These are phyloP conservation scores for Porites evermanni DNA, from an alignment of 92 coral and sea anemone genomes.

Conservation along the genomic window DNA sequence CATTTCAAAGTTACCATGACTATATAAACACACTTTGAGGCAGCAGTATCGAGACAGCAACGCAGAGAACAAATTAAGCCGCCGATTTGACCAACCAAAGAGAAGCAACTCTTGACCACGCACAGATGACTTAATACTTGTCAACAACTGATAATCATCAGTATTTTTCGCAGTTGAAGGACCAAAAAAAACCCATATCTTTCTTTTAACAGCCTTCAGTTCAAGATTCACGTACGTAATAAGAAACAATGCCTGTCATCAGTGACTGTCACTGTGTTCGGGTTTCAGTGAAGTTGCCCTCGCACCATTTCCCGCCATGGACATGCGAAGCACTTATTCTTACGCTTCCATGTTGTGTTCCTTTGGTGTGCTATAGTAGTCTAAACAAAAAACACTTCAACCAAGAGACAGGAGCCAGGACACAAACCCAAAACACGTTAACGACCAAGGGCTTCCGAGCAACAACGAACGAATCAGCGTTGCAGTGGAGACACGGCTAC, in stretches of 20 bases:
- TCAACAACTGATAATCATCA: neutral
- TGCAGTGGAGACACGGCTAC: neutral
- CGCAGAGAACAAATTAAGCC: neutral
- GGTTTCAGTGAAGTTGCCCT: too few relatives aligned
- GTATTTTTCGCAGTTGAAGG: neutral
- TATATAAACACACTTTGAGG: neutral
- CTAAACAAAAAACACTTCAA: neutral
- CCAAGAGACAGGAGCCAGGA: neutral
- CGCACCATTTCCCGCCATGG: neutral
- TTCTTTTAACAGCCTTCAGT: neutral
- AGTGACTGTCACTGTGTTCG: neutral
- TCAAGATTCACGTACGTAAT: neutral
- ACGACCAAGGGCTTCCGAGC: neutral
- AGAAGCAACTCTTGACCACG: too few relatives aligned
- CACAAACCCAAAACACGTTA: neutral
- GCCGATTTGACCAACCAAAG: neutral
- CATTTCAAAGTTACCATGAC: conserved; percentile 13
- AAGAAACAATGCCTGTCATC: neutral
- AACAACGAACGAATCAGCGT: too few relatives aligned
- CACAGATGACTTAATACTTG: neutral
- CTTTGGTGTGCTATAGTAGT: neutral
- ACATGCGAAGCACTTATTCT: neutral
- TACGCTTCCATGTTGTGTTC: neutral
- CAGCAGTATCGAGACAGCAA: neutral
- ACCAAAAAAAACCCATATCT: neutral